phyloP scores from a whole-genome alignment of 2,797 vertebrate genomes.

The Enteromius unitaeniatus region DNA sequence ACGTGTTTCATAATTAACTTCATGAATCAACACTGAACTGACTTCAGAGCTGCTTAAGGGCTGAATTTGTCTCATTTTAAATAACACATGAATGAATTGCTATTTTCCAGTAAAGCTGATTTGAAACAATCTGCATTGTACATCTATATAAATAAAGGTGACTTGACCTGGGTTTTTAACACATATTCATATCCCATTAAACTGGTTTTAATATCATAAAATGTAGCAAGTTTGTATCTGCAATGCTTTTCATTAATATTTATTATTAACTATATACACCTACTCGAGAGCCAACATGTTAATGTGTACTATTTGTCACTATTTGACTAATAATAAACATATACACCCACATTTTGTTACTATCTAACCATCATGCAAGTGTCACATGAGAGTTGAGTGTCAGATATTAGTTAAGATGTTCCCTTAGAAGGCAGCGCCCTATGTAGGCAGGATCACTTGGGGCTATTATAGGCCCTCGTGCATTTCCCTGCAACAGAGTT shows the following conservation, averaged over 20 bases:
- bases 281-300: no score
- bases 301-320: neutral
- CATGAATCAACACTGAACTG: neutral
- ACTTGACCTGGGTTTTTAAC: neutral
- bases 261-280: no score
- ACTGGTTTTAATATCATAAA: neutral
- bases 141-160: neutral
- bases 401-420: neutral
- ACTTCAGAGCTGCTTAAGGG: neutral
- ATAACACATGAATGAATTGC: neutral
- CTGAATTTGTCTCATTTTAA: neutral
- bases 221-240: neutral
- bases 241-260: neutral
- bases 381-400: neutral
- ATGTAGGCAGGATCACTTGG: neutral
- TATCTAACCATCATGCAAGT: neutral
- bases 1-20: neutral
- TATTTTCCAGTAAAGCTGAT: neutral
- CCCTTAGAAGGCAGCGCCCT: neutral
- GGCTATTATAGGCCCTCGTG: neutral
- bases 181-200: neutral
- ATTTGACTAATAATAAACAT: neutral
- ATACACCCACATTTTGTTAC: neutral
- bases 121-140: neutral
- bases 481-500: slow-evolving; percentile 1